Percentiles rank a stretch among this genome's conserved stretches.
Conservation (phyloP, 1,140 invertebrate genomes). For the Cydia splendana region DNA sequence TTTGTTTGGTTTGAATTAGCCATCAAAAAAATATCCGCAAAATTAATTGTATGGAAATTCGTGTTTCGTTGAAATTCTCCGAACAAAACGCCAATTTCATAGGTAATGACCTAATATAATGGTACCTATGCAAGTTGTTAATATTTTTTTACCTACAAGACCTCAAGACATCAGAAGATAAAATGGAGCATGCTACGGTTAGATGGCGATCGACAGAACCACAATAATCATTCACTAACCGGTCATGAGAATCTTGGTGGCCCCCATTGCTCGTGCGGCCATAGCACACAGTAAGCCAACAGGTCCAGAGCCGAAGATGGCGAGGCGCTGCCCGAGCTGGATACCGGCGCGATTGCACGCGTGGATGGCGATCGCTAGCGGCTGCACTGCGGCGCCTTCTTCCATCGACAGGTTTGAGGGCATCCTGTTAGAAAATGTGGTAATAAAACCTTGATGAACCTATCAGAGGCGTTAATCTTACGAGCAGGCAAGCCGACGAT, state of each 20-base stretch:
- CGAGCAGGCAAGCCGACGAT: no score
- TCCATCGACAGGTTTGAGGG: conserved; percentile 93
- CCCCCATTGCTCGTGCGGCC: conserved; percentile 83
- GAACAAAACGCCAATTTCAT: no score
- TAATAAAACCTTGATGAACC: no score
- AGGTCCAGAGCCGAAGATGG: conserved; percentile 94
- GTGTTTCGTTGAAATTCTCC: no score
- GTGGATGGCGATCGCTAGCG: conserved; percentile 95
- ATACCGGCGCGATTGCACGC: conserved; percentile 91
- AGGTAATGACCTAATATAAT: no score
- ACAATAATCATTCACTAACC: conserved; percentile 78
- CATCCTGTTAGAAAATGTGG: conserved; percentile 81
- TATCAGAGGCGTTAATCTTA: no score
- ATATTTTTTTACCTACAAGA: no score
- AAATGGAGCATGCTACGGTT: conserved; percentile 44
- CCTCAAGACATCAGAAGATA: no score
- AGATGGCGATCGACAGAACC: background rate
- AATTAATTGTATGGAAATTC: no score
- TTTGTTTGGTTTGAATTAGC: no score
- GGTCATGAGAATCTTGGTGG: conserved; percentile 89
- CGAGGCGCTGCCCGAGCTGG: conserved; percentile 86
- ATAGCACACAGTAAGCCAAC: conserved; percentile 94
- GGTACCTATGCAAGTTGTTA: no score
- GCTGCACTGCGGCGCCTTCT: conserved; percentile 96
- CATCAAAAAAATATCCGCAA: no score